Evolutionary conservation across 2,888 invertebrate genomes (phyloP).

Genomic region (Eremobia ochroleuca): DNA sequence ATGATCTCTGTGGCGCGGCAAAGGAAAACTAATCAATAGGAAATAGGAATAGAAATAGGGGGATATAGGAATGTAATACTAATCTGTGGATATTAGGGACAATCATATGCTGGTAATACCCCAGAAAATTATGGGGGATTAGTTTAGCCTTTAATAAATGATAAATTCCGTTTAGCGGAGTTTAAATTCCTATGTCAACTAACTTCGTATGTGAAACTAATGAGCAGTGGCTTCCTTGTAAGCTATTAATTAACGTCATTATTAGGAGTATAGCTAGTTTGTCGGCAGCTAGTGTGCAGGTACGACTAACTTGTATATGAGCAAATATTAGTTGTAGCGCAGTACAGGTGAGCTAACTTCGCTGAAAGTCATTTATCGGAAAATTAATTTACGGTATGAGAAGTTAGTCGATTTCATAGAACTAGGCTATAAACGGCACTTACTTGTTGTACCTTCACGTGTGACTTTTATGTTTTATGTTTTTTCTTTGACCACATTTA

Average conservation of each 20-base stretch:
- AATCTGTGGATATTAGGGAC: background rate
- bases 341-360: background rate
- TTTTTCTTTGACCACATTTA: background rate
- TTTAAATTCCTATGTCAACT: background rate
- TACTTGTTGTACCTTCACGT: background rate
- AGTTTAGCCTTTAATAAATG: too few species aligned
- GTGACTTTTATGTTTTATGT: background rate
- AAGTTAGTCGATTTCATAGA: background rate
- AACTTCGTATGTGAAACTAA: constrained; percentile 22
- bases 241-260: constrained; percentile 17
- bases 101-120: background rate
- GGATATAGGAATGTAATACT: too few species aligned
- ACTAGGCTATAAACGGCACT: background rate
- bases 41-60: too few species aligned
- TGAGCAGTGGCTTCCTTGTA: constrained; percentile 9
- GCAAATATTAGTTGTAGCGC: constrained; percentile 14
- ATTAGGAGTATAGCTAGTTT: constrained; percentile 9
- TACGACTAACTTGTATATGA: constrained; percentile 1
- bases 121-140: background rate
- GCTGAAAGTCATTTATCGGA: background rate
- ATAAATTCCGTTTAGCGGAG: background rate
- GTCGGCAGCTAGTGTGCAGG: background rate
- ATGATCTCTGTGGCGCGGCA: too few species aligned
- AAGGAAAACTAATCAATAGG: too few species aligned
- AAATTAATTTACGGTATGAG: background rate